A percentile compares a stretch with the other conserved stretches of the same genome.
phyloP scores from a whole-genome alignment of 1,140 invertebrate genomes.

The Megalonaias nervosa region DNA sequence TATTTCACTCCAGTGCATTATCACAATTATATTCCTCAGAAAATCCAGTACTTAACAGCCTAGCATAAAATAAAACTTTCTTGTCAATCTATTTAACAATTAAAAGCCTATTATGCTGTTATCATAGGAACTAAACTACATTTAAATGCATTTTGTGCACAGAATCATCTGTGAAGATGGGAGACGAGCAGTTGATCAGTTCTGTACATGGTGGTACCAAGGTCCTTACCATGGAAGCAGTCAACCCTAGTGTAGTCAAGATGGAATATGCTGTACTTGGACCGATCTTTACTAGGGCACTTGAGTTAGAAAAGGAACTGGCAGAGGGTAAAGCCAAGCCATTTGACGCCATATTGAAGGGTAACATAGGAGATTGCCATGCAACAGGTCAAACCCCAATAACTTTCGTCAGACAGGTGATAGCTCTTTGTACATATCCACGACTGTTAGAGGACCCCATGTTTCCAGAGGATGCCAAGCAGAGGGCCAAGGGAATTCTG shows the following conservation, averaged over 20 bases:
- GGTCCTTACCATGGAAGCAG: constrained; percentile 83
- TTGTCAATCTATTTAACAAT: too few species aligned
- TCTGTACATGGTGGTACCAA: constrained; percentile 4
- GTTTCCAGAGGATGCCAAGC: constrained; percentile 90
- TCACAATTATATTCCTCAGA: too few species aligned
- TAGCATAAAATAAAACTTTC: too few species aligned
- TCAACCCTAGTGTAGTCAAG: constrained; percentile 90
- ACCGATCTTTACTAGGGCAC: constrained; percentile 88
- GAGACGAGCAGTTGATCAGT: too few species aligned
- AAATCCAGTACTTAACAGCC: too few species aligned
- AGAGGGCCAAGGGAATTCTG: constrained; percentile 83
- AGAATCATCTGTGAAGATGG: too few species aligned
- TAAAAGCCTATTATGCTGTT: too few species aligned
- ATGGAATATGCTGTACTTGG: constrained; percentile 98
- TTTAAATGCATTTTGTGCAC: too few species aligned
- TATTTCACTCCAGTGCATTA: too few species aligned
- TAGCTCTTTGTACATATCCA: constrained; percentile 84
- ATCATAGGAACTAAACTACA: too few species aligned
- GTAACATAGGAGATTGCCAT: constrained; percentile 99
- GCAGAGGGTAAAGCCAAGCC: constrained; percentile 85
- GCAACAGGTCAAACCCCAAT: constrained; percentile 98
- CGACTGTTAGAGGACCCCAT: constrained; percentile 78
- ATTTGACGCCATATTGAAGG: constrained; percentile 94
- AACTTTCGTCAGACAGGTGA: constrained; percentile 81
- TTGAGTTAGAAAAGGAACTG: constrained; percentile 76